These are phyloP conservation scores for Onychomys arenicola DNA, from an alignment of 2,797 vertebrate genomes.

Conservation along the genomic window DNA sequence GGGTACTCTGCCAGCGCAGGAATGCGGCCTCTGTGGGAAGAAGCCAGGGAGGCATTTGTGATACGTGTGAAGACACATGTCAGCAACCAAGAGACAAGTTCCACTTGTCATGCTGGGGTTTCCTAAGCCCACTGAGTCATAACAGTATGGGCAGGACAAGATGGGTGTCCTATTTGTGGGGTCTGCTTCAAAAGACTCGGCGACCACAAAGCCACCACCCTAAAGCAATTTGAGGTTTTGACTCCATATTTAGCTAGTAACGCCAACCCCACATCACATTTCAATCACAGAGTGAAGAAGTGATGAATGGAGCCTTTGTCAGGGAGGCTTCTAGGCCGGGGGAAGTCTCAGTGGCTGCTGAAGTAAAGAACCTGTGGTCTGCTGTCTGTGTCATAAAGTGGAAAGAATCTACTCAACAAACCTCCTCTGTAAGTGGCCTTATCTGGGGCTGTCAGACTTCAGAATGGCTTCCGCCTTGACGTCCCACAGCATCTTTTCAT, in stretches of 20 bases:
- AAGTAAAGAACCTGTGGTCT: constrained; percentile 81
- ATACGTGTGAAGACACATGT: not conserved
- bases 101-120: constrained; percentile 37
- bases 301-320: constrained; percentile 81
- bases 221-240: constrained; percentile 68
- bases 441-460: constrained; percentile 72
- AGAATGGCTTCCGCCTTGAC: constrained; percentile 66
- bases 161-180: constrained; percentile 76
- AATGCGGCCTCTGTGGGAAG: not conserved
- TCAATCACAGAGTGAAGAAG: constrained; percentile 70
- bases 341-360: constrained; percentile 77
- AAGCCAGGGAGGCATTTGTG: not conserved
- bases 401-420: constrained; percentile 83
- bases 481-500: not conserved
- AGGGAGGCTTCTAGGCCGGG: constrained; percentile 66
- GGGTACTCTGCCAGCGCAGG: not conserved
- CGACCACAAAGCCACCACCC: constrained; percentile 70
- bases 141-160: constrained; percentile 47
- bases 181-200: constrained; percentile 62
- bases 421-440: constrained; percentile 68
- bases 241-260: constrained; percentile 81
- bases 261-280: constrained; percentile 74
- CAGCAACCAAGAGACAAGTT: constrained; percentile 54
- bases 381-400: constrained; percentile 76
- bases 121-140: constrained; percentile 1